Evolutionary conservation across 2,888 invertebrate genomes (phyloP).

Genomic region (Latheticus oryzae): DNA sequence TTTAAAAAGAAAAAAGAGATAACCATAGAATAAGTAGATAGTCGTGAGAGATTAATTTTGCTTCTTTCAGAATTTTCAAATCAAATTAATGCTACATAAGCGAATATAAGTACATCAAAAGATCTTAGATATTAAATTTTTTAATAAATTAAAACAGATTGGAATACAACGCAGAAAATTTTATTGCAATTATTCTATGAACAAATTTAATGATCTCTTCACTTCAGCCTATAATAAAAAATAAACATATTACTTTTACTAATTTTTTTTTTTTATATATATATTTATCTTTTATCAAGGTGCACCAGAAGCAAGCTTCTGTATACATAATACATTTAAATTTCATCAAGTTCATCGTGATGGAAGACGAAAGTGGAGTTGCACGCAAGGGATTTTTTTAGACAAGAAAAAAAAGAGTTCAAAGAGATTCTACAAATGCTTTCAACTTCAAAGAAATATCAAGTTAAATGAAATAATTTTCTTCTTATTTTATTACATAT

Average conservation of each 20-base stretch:
- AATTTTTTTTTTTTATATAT: conserved; percentile 16
- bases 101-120: conserved; percentile 7
- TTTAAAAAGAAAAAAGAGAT: too few species aligned
- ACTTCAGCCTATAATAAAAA: conserved; percentile 3
- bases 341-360: conserved; percentile 6
- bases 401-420: too few species aligned
- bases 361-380: conserved; percentile 2
- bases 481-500: too few species aligned
- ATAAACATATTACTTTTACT: conserved; percentile 10
- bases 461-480: too few species aligned
- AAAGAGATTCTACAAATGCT: conserved; percentile 1
- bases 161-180: too few species aligned
- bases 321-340: conserved; percentile 22
- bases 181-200: too few species aligned
- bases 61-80: conserved; percentile 1
- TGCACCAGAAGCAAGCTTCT: not conserved
- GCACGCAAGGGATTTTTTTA: conserved; percentile 1
- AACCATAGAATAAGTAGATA: too few species aligned
- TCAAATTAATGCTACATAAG: conserved; percentile 1
- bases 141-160: conserved; percentile 17
- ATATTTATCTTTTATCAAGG: too few species aligned
- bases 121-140: conserved; percentile 14
- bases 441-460: conserved; percentile 2
- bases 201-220: too few species aligned
- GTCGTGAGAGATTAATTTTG: too few species aligned